These are phyloP conservation scores for Meloidogyne hapla DNA, from an alignment of 1,140 invertebrate genomes.

Conservation along the genomic window DNA sequence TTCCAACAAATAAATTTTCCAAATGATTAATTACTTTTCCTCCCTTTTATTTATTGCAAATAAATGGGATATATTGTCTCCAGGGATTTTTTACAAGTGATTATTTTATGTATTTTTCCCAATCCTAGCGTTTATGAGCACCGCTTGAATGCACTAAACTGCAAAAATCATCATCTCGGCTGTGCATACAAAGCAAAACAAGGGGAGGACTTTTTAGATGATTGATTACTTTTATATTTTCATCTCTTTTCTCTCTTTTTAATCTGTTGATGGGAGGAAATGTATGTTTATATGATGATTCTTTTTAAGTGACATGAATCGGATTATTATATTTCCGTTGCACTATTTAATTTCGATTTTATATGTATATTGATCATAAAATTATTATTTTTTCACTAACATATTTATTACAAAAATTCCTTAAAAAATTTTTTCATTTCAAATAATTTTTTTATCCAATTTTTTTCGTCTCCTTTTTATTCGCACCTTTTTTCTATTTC, in stretches of 20 bases:
- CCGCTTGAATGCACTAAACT: not conserved
- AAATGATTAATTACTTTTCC: not conserved
- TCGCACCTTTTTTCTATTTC: too few species aligned
- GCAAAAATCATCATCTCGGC: not conserved
- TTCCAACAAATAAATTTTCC: not conserved
- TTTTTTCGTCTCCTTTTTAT: too few species aligned
- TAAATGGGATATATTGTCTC: not conserved
- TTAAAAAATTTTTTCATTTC: too few species aligned
- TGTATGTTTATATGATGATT: not conserved
- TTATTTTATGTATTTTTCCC: not conserved
- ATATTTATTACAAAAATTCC: too few species aligned
- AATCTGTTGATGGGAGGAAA: not conserved
- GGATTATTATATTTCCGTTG: not conserved
- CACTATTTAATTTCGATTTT: not conserved
- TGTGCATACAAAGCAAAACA: not conserved
- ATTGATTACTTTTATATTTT: slow-evolving; percentile 1
- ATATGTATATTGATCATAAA: not conserved
- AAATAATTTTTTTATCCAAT: too few species aligned
- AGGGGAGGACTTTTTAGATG: not conserved
- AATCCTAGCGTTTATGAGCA: not conserved
- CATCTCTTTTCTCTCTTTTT: slow-evolving; percentile 7
- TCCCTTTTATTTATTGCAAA: not conserved
- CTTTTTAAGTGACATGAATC: not conserved
- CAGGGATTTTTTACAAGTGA: not conserved
- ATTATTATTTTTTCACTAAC: not conserved